A percentile compares a stretch with the other conserved stretches of the same genome.
phyloP scores from a whole-genome alignment of 1,140 invertebrate species.

The Meloidogyne exigua region DNA sequence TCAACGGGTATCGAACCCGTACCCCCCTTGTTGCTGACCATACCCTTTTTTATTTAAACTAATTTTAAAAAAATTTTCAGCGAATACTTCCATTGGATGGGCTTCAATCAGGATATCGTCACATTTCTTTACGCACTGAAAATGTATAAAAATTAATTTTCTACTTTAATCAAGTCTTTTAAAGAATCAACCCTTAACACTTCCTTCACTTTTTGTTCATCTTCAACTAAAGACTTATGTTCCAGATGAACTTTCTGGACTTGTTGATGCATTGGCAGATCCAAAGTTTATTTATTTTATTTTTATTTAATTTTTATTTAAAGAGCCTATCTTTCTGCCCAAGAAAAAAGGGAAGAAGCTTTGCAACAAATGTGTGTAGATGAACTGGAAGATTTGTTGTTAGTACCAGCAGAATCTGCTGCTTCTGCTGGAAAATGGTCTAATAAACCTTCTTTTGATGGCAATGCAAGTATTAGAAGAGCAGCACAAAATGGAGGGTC shows the following conservation, averaged over 20 bases:
- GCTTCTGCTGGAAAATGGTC: constrained; percentile 30
- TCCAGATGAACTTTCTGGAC: constrained; percentile 94
- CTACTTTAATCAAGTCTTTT: constrained; percentile 66
- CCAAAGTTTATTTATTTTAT: constrained; percentile 67
- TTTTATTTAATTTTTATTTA: neutral
- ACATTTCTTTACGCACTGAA: constrained; percentile 94
- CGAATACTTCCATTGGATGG: constrained; percentile 95
- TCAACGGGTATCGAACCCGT: neutral
- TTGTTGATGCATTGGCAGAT: constrained; percentile 95
- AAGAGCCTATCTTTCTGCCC: constrained; percentile 77
- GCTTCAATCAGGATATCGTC: constrained; percentile 88
- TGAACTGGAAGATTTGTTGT: constrained; percentile 69
- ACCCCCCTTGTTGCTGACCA: neutral
- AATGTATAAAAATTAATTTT: neutral
- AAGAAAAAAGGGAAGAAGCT: constrained; percentile 70
- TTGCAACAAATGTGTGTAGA: constrained; percentile 92
- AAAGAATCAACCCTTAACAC: constrained; percentile 89
- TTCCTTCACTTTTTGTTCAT: constrained; percentile 97
- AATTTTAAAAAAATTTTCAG: neutral
- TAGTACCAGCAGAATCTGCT: constrained; percentile 67
- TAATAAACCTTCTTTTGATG: constrained; percentile 2
- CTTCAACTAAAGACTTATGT: constrained; percentile 99
- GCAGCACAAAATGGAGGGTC: neutral
- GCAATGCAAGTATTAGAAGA: neutral
- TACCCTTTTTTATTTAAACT: too few relatives aligned